Evolutionary conservation across 2,888 invertebrate genomes (phyloP).

Genomic region (Cerceris ruficornis): DNA sequence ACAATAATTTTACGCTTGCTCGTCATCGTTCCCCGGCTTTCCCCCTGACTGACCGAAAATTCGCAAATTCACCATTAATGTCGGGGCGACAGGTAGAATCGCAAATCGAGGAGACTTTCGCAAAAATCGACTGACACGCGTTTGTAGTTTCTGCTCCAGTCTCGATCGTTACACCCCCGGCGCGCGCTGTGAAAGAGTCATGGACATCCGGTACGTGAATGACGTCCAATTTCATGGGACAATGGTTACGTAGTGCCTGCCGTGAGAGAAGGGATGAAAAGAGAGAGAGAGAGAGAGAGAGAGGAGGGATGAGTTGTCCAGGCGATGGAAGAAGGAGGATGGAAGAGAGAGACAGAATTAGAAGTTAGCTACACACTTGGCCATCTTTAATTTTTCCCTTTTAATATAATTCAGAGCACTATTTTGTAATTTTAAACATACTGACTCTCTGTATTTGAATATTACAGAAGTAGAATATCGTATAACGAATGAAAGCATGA

Average conservation of each 20-base stretch:
- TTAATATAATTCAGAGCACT: no score
- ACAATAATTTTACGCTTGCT: no score
- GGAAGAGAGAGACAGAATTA: constrained; percentile 16
- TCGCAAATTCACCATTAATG: constrained; percentile 17
- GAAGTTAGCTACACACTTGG: no score
- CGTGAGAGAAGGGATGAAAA: constrained; percentile 30
- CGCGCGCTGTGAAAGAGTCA: constrained; percentile 67
- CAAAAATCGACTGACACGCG: constrained; percentile 43
- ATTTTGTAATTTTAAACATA: no score
- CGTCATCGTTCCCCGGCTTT: not conserved
- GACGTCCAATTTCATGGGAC: constrained; percentile 76
- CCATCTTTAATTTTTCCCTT: no score
- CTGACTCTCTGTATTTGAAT: no score
- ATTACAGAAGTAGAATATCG: no score
- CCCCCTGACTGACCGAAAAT: not conserved
- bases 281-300: constrained; percentile 34
- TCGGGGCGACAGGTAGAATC: not conserved
- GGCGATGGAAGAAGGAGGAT: constrained; percentile 25
- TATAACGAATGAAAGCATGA: no score
- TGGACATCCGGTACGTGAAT: constrained; percentile 72
- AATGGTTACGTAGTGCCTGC: constrained; percentile 70
- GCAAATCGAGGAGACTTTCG: not conserved
- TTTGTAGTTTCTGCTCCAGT: constrained; percentile 41
- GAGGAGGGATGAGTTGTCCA: constrained; percentile 7
- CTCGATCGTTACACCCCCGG: constrained; percentile 51